A percentile compares a stretch with the other conserved stretches of the same genome.
Conservation (phyloP, 2,797 vertebrate species). For the Poecilia picta region DNA sequence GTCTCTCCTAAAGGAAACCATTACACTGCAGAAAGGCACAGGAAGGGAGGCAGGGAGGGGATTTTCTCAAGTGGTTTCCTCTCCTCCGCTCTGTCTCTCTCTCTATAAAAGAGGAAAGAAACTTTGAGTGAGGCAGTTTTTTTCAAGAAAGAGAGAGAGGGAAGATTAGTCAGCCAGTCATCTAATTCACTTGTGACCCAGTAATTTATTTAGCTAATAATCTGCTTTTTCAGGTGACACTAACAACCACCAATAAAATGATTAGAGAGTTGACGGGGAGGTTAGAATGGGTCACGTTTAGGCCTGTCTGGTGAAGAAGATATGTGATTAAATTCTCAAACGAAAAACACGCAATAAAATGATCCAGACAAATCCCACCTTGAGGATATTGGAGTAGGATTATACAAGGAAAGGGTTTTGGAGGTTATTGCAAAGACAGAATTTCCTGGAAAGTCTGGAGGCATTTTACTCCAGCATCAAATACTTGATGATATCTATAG, state of each 20-base stretch:
- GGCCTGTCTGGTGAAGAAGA: conserved; percentile 58
- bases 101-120: conserved; percentile 12
- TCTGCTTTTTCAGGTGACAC: conserved; percentile 72
- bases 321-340: conserved; percentile 76
- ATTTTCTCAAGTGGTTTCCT: conserved; percentile 67
- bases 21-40: conserved; percentile 70
- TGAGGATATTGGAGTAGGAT: conserved; percentile 68
- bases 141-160: conserved; percentile 43
- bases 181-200: conserved; percentile 76
- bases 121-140: conserved; percentile 70
- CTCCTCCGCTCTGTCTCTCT: neutral
- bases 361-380: conserved; percentile 76
- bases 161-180: conserved; percentile 68
- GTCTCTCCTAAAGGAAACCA: conserved; percentile 75
- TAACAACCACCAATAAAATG: conserved; percentile 68
- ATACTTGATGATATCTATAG: conserved; percentile 37
- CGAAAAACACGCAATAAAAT: conserved; percentile 77
- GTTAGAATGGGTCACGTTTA: conserved; percentile 20
- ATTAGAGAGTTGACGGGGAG: conserved; percentile 17
- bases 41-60: conserved; percentile 66
- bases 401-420: conserved; percentile 39
- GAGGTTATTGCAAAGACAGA: conserved; percentile 42
- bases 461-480: conserved; percentile 46
- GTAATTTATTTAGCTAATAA: conserved; percentile 79
- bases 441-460: conserved; percentile 38